Base-by-base conservation (phyloP, 2,113 vertebrate species). In the Hiodon alosoides region DNA sequence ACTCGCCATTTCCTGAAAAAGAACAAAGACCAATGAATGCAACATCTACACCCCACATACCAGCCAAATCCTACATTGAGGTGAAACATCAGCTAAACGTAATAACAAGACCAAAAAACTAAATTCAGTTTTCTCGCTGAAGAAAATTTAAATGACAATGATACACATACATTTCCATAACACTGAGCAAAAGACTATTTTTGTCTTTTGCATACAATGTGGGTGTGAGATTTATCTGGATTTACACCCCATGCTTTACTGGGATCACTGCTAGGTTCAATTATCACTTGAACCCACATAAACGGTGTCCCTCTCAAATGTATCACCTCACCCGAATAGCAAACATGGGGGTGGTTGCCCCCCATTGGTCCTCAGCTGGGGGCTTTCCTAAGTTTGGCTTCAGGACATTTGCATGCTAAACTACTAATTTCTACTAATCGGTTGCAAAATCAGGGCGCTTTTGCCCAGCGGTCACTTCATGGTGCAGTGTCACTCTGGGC, bases 1-100 rank as follows among this genome's bases (percentile, higher is more conserved):
- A 71, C 94, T 96, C 55, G 94, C 94, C 84, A 95, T 89, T 77
- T 99, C 97, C 96, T 99, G 84, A 78, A 77, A 75, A 80, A 69
- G 67, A 67, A 82, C 79, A 76, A 80, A 83, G 31, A 10, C 80
- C 11, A 84, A 80, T 77, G 10, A 54, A 50, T 14, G 9, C 48
- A 71, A 71, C 46, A 71, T 3, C 31, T 31, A 31, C 31, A 31
- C 31, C 31, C 31, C 31, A 31, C 31, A 31, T 31, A 31, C 31
- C 31, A 31, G 31, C 31, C 31, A 31, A 31, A 31, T 31, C 31
- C 31, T 31, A 31, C 31, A 31, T 31, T 31, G 31, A 31, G 31
- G 31, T 31, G 31, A 31, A 31, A 31, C 31, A 31, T 31, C 31
- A 31, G 31, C 31, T 66, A 48, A 2, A 66, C 16, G 4, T 4